Evolutionary conservation across 2,113 vertebrate genomes (phyloP).

Genomic region (Casuarius casuarius): DNA sequence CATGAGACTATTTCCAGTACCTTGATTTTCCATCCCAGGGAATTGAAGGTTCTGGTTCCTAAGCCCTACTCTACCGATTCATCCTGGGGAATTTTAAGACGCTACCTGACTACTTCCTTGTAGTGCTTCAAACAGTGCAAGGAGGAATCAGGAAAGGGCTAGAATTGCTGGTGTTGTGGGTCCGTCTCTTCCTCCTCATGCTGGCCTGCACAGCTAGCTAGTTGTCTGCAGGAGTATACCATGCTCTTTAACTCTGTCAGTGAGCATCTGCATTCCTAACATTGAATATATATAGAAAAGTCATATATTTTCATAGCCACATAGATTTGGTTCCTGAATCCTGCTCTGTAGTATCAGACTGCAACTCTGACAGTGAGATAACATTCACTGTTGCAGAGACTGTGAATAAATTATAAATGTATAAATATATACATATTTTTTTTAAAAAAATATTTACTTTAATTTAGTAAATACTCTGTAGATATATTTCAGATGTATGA

Average conservation of each 20-base stretch:
- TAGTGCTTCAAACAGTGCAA: not conserved
- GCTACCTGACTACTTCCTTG: not conserved
- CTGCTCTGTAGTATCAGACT: not conserved
- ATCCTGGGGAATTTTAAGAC: not conserved
- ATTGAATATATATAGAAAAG: not conserved
- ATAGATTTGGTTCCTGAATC: not conserved
- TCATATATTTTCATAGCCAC: not conserved
- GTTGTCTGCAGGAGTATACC: not conserved
- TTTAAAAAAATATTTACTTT: not conserved
- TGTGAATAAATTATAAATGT: not conserved
- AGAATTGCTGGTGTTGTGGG: not conserved
- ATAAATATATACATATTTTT: not conserved
- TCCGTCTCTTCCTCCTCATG: not conserved
- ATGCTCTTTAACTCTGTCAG: conserved; percentile 1
- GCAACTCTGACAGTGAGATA: not conserved
- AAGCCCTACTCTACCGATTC: not conserved
- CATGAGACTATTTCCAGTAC: not conserved
- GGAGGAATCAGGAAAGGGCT: not conserved
- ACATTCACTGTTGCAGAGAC: not conserved
- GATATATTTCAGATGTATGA: not conserved
- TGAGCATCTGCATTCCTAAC: not conserved
- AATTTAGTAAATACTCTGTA: not conserved
- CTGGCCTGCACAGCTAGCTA: not conserved
- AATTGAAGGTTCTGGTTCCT: not conserved
- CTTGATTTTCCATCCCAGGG: not conserved